These are phyloP conservation scores for Ictalurus punctatus DNA, from an alignment of 2,113 vertebrate genomes.

Conservation along the genomic window DNA sequence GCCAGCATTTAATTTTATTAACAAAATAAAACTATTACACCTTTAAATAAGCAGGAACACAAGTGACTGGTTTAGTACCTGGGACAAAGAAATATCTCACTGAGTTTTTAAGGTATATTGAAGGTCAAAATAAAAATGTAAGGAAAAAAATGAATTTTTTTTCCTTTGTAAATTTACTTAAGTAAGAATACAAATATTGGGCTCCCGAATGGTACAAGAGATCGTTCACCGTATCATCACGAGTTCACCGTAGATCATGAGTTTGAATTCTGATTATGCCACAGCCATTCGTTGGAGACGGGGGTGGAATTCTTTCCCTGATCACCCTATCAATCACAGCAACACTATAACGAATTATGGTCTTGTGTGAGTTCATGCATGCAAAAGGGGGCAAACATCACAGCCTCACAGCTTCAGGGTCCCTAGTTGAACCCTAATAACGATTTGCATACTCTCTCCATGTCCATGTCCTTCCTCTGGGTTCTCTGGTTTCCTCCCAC, in stretches of 20 bases:
- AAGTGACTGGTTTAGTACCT: neutral
- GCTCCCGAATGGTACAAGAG: neutral
- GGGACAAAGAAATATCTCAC: neutral
- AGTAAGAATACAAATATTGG: too few species aligned
- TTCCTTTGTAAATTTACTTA: neutral
- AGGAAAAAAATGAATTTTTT: neutral
- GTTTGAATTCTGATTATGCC: neutral
- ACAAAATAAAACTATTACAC: neutral
- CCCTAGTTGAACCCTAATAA: neutral
- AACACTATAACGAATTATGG: neutral
- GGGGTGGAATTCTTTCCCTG: neutral
- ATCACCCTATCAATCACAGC: neutral
- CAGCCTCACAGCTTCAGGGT: neutral
- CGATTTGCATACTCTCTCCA: neutral
- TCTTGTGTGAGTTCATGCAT: neutral
- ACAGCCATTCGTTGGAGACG: neutral
- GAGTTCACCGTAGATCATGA: neutral
- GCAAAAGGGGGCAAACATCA: neutral
- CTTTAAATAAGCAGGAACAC: neutral
- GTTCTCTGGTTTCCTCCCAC: neutral
- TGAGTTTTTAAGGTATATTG: neutral
- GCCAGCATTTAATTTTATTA: neutral
- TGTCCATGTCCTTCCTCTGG: neutral
- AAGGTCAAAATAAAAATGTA: neutral
- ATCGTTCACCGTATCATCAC: neutral